phyloP scores from a whole-genome alignment of 2,888 invertebrate genomes.

The Mechanitis mazaeus region DNA sequence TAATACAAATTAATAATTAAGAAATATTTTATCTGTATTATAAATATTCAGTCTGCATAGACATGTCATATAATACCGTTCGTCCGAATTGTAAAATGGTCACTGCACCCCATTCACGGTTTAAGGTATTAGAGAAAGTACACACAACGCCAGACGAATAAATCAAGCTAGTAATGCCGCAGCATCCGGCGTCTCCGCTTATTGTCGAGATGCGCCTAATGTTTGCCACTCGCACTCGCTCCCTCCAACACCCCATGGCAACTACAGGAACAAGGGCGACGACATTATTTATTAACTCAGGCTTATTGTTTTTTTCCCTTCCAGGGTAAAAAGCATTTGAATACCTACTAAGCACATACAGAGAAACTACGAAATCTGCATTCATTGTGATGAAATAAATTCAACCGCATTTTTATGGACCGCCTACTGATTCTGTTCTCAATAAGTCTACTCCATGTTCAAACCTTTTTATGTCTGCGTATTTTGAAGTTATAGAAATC shows the following conservation, averaged over 20 bases:
- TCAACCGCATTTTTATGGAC: constrained; percentile 5
- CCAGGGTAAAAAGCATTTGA: constrained; percentile 4
- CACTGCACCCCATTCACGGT: constrained; percentile 53
- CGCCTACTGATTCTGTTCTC: background rate
- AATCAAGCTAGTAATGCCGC: constrained; percentile 69
- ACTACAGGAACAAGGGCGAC: constrained; percentile 47
- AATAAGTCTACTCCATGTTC: background rate
- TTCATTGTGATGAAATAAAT: background rate
- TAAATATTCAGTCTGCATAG: background rate
- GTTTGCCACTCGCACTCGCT: constrained; percentile 34
- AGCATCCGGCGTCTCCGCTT: constrained; percentile 67
- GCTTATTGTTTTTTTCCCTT: constrained; percentile 46
- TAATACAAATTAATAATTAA: too few relatives aligned
- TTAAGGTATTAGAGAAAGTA: constrained; percentile 51
- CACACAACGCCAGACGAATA: constrained; percentile 69
- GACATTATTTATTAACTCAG: constrained; percentile 61
- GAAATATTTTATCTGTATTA: background rate
- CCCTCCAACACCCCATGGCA: constrained; percentile 32
- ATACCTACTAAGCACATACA: background rate
- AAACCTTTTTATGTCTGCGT: background rate
- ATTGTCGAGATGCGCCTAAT: constrained; percentile 48
- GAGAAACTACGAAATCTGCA: constrained; percentile 4
- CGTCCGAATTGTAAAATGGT: constrained; percentile 26
- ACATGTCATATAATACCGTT: constrained; percentile 15
- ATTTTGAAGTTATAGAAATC: too few relatives aligned